Conservation (phyloP, 2,797 vertebrate species). For the Salarias fasciatus region DNA sequence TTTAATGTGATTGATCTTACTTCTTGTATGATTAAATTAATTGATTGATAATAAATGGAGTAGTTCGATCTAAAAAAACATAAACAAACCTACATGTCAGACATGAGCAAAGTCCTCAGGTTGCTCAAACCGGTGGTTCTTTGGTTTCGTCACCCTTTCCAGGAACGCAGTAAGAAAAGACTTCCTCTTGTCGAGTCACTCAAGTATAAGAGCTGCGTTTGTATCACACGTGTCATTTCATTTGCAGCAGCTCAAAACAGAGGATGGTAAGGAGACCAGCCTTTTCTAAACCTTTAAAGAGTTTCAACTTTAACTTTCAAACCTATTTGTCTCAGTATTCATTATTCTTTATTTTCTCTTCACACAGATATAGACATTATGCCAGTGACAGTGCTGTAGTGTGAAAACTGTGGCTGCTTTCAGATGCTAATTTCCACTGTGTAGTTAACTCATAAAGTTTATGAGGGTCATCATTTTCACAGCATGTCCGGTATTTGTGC, state of each 20-base stretch:
- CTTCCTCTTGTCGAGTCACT: constrained; percentile 10
- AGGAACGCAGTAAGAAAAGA: neutral
- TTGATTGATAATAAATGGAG: too few species aligned
- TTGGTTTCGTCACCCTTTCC: constrained; percentile 41
- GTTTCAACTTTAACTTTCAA: too few species aligned
- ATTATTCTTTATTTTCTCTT: constrained; percentile 5
- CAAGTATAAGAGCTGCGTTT: constrained; percentile 41
- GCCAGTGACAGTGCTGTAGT: constrained; percentile 9
- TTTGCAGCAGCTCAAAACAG: neutral
- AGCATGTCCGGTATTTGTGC: constrained; percentile 49
- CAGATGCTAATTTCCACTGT: constrained; percentile 25
- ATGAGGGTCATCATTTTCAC: constrained; percentile 57
- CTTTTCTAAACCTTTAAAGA: too few species aligned
- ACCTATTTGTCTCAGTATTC: neutral
- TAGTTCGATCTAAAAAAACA: too few species aligned
- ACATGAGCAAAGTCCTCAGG: constrained; percentile 35
- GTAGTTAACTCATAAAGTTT: constrained; percentile 61
- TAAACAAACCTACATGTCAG: neutral
- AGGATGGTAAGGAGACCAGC: constrained; percentile 53
- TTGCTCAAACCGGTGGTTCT: constrained; percentile 50
- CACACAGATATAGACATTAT: constrained; percentile 11
- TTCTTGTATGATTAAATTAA: too few species aligned
- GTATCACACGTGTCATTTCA: neutral
- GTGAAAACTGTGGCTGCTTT: constrained; percentile 9
- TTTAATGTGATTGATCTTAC: too few species aligned